A percentile compares a stretch with the other conserved stretches of the same genome.
Conservation (phyloP, 1,140 invertebrate genomes). For the Philotrypesis tridentata region DNA sequence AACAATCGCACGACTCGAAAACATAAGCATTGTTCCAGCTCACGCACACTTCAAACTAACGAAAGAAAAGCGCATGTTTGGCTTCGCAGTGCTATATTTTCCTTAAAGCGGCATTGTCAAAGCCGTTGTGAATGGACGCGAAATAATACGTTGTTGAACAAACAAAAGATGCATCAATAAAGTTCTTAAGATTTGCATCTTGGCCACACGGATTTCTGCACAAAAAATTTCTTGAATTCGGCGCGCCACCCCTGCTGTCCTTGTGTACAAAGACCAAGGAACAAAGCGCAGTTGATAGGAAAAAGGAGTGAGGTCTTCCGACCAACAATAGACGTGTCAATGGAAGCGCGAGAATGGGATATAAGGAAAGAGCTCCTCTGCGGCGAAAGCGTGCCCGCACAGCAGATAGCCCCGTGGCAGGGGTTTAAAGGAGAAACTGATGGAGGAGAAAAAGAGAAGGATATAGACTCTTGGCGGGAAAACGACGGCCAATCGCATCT, state of each 20-base stretch:
- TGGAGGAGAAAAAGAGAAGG: not conserved
- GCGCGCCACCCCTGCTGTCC: not conserved
- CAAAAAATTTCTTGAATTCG: constrained; percentile 12
- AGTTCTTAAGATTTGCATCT: constrained; percentile 34
- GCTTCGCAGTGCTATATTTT: not conserved
- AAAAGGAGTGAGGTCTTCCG: constrained; percentile 18
- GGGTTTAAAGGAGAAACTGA: not conserved
- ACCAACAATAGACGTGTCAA: constrained; percentile 10
- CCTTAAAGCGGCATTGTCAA: not conserved
- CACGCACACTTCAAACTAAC: not conserved
- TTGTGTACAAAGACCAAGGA: constrained; percentile 17
- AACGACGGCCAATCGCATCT: not conserved
- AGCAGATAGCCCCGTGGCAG: not conserved
- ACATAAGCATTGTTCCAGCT: too few species aligned
- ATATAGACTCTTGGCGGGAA: constrained; percentile 23
- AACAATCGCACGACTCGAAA: too few species aligned
- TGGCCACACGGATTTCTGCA: not conserved
- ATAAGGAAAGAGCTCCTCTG: not conserved
- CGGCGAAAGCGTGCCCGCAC: not conserved
- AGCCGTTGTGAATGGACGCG: not conserved
- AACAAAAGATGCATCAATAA: constrained; percentile 25
- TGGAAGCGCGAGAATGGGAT: constrained; percentile 25
- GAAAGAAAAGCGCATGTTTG: not conserved
- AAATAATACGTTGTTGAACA: not conserved
- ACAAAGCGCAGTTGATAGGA: constrained; percentile 22